Evolutionary conservation across 2,888 invertebrate genomes (phyloP), one percentile per base, ranked within the genome.

Genomic region (Temnothorax unifasciatus): DNA sequence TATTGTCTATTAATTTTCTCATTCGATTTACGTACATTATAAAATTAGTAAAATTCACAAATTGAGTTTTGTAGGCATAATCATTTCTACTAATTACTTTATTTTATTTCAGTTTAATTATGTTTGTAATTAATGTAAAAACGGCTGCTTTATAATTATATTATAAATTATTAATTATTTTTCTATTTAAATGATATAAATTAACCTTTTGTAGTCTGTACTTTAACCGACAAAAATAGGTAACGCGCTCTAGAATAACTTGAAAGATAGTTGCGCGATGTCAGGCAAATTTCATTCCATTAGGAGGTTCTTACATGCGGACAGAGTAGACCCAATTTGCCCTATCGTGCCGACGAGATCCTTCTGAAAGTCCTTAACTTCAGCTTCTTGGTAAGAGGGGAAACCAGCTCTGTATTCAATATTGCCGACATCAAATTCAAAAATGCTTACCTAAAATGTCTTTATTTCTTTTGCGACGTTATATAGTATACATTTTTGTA

Each of bases 361-460:
- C 59, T 59, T 69, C 68, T 44, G 47, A 71, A 71, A 71, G 71
- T 59, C 47, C 71, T 79, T 79, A 79, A 71, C 34, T 79, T 71
- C 21, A 71, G 8, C 44, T 44, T 71, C 47, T 59, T 41, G 4
- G 18, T 21, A 47, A 73, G 34, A 71, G 57, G 21, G 18, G 47
- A 38, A 47, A 73, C 21, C 25, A 50, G 13, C 4, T 57, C 15
- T 47, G 9, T n/a, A 52, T 25, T 61, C 9, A 9, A 25, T 50
- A 44, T 8, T 59, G 15, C 57, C 34, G 71, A 34, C 34, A 25
- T 47, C 2, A 34, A 15, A 44, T 59, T 47, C 11, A 44, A 34
- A 47, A 38, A 59, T 47, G 1, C 8, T 44, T 38, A 44, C 18
- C 2, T 34, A n/a, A 71, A 61, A 34, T 52, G 11, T 47, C 25